Base-by-base conservation (phyloP, 1,140 invertebrate genomes). In the Heliconius melpomene region DNA sequence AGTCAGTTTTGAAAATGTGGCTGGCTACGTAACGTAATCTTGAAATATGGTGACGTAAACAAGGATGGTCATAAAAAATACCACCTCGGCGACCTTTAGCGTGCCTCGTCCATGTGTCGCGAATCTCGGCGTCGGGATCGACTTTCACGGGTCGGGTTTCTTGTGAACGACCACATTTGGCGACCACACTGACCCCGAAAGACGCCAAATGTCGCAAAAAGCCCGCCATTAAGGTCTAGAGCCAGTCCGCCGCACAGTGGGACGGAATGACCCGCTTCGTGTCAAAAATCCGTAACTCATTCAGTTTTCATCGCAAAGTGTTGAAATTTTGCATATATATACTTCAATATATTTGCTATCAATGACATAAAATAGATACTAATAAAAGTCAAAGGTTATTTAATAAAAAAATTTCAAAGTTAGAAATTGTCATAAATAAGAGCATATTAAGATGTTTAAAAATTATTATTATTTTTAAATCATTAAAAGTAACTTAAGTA, bases 1-100 rank as follows among this genome's bases (percentile, higher is more conserved):
- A 71, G 79, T 77, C 75, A 76, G 50, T 72, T 75, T 11, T 74
- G n/a, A 60, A 74, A 73, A 74, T 23, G 18, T 72, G 46, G 20
- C 76, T 29, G 66, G 29, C 76, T 29, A 57, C 76, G 77, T 74
- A 78, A 78, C 77, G 77, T 78, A 78, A 78, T 78, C 77, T 74
- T 54, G 46, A 71, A 32, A 72, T 72, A 77, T 77, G 18, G 70
- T 80, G 75, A 80, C 74, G 71, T 80, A 80, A 80, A 80, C 18
- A 50, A 32, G 75, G 60, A 57, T 85, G 83, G 78, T 52, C 46
- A 82, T 83, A 92, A 91, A 93, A 93, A 91, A 90, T 90, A 85
- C 88, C 91, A 88, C 90, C 89, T 88, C 87, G 80, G 89, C 88
- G 91, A 90, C 89, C 91, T 92, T 92, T 91, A 85, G 84, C 87